Base-by-base conservation (phyloP, 2,888 invertebrate species). In the Ctena decussata region DNA sequence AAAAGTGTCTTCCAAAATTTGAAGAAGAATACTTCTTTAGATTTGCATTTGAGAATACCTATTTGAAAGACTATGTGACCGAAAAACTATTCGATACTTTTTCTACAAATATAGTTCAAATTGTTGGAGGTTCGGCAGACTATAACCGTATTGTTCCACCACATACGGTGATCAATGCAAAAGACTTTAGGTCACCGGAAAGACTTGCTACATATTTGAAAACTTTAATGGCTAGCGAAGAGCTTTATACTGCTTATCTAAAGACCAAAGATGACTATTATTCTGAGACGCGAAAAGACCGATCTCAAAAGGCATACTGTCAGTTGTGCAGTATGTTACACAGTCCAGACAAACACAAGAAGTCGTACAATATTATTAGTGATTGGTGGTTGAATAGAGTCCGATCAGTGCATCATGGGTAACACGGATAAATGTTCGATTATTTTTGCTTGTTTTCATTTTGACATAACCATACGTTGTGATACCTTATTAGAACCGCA, bases 21-120 rank as follows among this genome's bases (percentile, higher is more conserved):
- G 74, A 82, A 24, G 69, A 80, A 12, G 75, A 77, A 0, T 89
- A 89, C 77, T 87, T 88, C 24, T 93, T 91, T 74, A 91, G 91
- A 82, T 72, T 92, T 65, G 74, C 89, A 0, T 93, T 92, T 82
- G 93, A 93, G 75, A 92, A 90, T 78, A 79, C 87, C 0, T 69
- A 91, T 1, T 91, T 91, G 83, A 71, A 73, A 32, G 91, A 91
- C 41, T 92, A 93, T 76, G 65, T 65, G 18, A 65, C 65, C 21
- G 65, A 65, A 21, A 65, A 65, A 35, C 65, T 65, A 35, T 65
- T 18, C 30, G 65, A 65, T 21, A 12, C 32, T 21, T 65, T 35
- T 21, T 12, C 32, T 2, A 32, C 18, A 11, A 24, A 12, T 35
- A 65, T 65, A 35, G 21, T 65, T 3, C 65, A 65, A 18, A 65